Percentiles rank a stretch among this genome's conserved stretches.
Conservation (phyloP, 2,113 vertebrate species). For the Campylorhamphus procurvoides region DNA sequence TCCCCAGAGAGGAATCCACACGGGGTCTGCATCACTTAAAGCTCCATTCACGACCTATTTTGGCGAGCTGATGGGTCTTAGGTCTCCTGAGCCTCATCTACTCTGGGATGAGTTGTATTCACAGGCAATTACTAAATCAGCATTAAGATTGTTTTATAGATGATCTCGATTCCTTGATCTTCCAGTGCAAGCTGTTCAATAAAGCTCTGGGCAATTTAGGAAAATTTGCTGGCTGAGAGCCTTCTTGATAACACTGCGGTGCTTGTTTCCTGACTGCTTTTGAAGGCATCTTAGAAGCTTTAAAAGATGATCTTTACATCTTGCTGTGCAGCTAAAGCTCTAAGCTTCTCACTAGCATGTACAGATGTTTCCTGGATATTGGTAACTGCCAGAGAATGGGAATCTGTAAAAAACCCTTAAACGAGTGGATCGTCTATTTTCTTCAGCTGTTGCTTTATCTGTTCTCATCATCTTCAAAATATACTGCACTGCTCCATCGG, state of each 20-base stretch:
- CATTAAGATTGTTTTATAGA: constrained; percentile 15
- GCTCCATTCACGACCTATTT: not conserved
- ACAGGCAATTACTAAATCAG: constrained; percentile 31
- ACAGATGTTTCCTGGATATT: not conserved
- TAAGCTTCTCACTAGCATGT: not conserved
- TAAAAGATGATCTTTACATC: constrained; percentile 22
- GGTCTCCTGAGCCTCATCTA: not conserved
- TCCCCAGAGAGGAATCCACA: not conserved
- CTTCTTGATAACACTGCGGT: constrained; percentile 19
- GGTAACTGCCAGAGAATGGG: not conserved
- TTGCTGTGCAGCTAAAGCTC: constrained; percentile 17
- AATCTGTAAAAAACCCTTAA: not conserved
- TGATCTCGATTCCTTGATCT: constrained; percentile 35
- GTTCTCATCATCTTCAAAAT: not conserved
- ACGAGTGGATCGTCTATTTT: not conserved
- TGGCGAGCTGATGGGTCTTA: not conserved
- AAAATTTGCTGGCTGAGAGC: constrained; percentile 45
- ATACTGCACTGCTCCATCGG: accelerated
- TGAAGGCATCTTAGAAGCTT: constrained; percentile 34
- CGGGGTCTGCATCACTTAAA: not conserved
- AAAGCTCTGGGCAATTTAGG: constrained; percentile 32
- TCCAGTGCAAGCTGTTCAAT: constrained; percentile 22
- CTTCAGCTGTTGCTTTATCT: not conserved
- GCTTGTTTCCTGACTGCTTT: constrained; percentile 16
- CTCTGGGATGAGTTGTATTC: not conserved